Evolutionary conservation across 1,140 invertebrate species (phyloP).

Genomic region (Lordiphosa mommai): DNA sequence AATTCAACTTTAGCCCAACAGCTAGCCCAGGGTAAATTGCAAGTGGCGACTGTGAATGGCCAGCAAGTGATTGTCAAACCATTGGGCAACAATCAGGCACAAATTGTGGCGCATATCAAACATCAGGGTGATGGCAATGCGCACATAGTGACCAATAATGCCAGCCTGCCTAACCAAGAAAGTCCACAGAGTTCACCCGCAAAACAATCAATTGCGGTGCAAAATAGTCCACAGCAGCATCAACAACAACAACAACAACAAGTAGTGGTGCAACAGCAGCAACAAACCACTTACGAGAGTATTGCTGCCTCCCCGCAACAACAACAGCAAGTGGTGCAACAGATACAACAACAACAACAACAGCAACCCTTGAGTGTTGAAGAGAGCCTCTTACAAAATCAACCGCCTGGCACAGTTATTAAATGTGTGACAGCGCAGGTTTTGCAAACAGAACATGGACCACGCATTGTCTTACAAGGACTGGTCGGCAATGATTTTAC

Average conservation of each 20-base stretch:
- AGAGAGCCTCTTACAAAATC: constrained; percentile 86
- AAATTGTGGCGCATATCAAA: constrained; percentile 85
- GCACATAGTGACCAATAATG: constrained; percentile 71
- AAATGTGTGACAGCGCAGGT: constrained; percentile 91
- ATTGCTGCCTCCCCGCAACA: constrained; percentile 18
- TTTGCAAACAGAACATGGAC: constrained; percentile 90
- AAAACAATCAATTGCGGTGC: constrained; percentile 35
- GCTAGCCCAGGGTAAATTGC: constrained; percentile 88
- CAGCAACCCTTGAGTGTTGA: constrained; percentile 82
- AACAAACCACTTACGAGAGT: constrained; percentile 30
- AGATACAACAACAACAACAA: constrained; percentile 30
- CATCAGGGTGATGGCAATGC: constrained; percentile 79
- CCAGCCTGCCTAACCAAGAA: constrained; percentile 35
- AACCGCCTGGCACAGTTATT: constrained; percentile 91
- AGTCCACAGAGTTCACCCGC: constrained; percentile 55
- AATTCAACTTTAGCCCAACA: constrained; percentile 88
- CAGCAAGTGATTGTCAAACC: constrained; percentile 89
- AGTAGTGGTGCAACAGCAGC: constrained; percentile 44
- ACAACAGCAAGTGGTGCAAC: constrained; percentile 24
- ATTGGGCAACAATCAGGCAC: constrained; percentile 86
- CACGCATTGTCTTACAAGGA: constrained; percentile 90
- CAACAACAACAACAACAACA: constrained; percentile 53
- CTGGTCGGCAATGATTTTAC: constrained; percentile 90
- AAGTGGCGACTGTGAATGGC: constrained; percentile 90
- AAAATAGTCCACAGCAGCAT: constrained; percentile 56